Evolutionary conservation across 1,140 invertebrate genomes (phyloP), one percentile per base, ranked within the genome.

Genomic region (Anoplolepis gracilipes): DNA sequence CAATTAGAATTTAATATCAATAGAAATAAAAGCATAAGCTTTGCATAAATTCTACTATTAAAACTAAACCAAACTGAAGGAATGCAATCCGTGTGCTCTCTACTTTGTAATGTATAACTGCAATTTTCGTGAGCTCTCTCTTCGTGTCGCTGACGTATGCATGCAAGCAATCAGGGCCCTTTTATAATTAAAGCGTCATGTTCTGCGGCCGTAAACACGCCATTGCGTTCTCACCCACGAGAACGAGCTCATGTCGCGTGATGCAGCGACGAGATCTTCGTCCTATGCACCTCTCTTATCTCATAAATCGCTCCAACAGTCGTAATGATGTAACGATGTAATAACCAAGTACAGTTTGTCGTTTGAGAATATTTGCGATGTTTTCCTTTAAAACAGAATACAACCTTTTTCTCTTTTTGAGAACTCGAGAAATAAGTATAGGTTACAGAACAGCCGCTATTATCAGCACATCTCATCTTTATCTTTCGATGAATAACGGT

Each of bases 181-280:
- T 79, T 79, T 79, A 69, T 79, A 79, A 79, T 79, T 79, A 79
- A 69, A 79, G 46, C 46, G 46, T 69, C 64, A 28, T 79, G 64
- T 79, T 69, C 46, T 46, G 33, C 49, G 33, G 30, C 42, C 49
- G 16, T 79, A 79, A 79, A 79, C 62, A 79, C n/a, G 64, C 28
- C 22, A 55, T 69, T 55, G 42, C 76, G 11, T 69, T 79, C 46
- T 79, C 77, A 62, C 30, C 13, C 39, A 65, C 46, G 22, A 25
- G 11, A 79, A 69, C 77, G 64, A 69, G 49, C n/a, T n/a, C 64
- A 13, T 25, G 65, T 25, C 22, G 76, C 61, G 39, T 55, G 42
- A 79, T 79, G 30, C 33, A 36, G 42, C 46, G 46, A 53, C 8
- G 30, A 69, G 62, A 79, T 79, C 77, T 69, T 79, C 77, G 46